Base-by-base conservation (phyloP, 2,113 vertebrate genomes). In the Silurus meridionalis region DNA sequence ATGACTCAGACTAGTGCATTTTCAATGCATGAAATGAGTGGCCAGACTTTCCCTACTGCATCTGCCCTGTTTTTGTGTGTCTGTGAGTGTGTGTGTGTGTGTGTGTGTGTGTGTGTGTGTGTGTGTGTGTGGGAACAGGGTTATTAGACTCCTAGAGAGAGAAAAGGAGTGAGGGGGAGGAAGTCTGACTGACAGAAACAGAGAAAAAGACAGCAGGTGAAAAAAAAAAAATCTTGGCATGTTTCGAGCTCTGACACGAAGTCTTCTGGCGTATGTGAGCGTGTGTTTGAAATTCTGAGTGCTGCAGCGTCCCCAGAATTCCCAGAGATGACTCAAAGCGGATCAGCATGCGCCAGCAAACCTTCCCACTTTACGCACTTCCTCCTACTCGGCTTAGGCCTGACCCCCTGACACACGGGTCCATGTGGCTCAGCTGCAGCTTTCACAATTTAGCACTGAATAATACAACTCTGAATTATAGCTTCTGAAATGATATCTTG, bases 281-380 rank as follows among this genome's bases (percentile, higher is more conserved):
- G 89, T 85, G 80, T 88, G 87, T 89, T 75, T 83, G 80, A 83
- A 82, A 63, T 77, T 84, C 75, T 3, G 55, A 46, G 84, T 82
- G 87, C 85, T 91, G 67, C 81, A 58, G 46, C 25, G 0, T 87
- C 90, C 83, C 90, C 90, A 84, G 87, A 88, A 87, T 87, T 84
- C 61, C 23, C 57, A 3, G 80, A 69, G 64, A 95, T 95, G 95
- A 93, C 90, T 93, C 93, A 94, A 90, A 92, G 88, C 91, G 92
- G 91, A 89, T 91, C 93, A 89, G 91, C 91, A 50, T 64, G 57
- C 37, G 79, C 82, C 82, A 25, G 84, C 13, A 79, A 79, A 28
- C 53, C 53, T 79, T 58, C 53, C 53, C 15, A 37, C 13, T 58
- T 58, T 57, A 55, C 6, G 2, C 57, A 58, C 57, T 21, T 57